Conservation (phyloP, 2,797 vertebrate genomes). For the Gallirallus australis region DNA sequence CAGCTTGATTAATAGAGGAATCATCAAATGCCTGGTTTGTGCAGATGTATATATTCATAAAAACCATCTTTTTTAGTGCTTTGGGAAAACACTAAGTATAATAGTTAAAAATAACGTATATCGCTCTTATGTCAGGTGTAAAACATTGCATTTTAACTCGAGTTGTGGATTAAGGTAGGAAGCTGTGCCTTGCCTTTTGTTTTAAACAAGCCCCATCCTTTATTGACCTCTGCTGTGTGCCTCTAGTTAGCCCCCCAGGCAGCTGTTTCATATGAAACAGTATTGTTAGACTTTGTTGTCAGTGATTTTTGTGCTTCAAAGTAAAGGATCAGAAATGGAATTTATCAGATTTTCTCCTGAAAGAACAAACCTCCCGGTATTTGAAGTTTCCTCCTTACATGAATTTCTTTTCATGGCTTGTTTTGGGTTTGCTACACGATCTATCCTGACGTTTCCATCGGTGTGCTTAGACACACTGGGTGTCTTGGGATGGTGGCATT, state of each 20-base stretch:
- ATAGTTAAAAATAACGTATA: neutral
- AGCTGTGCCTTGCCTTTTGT: neutral
- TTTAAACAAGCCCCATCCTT: neutral
- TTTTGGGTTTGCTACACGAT: neutral
- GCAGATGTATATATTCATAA: neutral
- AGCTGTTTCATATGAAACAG: neutral
- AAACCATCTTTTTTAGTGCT: neutral
- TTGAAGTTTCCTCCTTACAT: neutral
- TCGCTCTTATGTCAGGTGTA: neutral
- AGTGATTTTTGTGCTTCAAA: constrained; percentile 6
- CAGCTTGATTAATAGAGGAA: neutral
- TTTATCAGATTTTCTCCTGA: neutral
- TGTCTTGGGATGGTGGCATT: neutral
- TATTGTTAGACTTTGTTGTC: neutral
- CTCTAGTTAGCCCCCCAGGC: neutral
- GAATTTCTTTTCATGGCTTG: neutral
- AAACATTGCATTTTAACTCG: neutral
- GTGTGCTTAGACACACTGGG: neutral
- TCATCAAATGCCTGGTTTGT: neutral
- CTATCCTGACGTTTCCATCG: fast-evolving
- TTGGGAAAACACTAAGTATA: neutral
- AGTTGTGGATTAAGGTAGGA: neutral
- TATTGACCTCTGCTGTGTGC: neutral
- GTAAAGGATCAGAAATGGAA: neutral
- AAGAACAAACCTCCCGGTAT: neutral